Percentiles rank a stretch among this genome's conserved stretches.
Conservation (phyloP, 2,113 vertebrate species). For the Tylochromis polylepis region DNA sequence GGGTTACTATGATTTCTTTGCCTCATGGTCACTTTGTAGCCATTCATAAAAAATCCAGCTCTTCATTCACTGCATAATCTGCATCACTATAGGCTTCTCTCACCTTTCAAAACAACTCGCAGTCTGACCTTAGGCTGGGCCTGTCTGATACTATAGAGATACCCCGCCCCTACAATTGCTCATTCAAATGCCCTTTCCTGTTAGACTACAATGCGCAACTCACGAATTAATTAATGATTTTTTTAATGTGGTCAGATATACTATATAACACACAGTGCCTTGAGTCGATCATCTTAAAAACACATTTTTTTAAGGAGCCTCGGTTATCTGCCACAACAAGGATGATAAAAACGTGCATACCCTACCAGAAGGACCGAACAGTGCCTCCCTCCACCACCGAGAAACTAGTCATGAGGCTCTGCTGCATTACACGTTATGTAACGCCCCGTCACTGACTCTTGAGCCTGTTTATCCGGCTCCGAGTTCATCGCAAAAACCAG, state of each 20-base stretch:
- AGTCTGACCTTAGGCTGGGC: slow-evolving; percentile 26
- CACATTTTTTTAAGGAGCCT: not conserved
- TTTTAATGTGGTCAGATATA: not conserved
- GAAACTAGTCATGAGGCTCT: slow-evolving; percentile 58
- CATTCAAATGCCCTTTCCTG: slow-evolving; percentile 16
- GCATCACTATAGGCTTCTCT: not conserved
- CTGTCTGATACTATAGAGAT: slow-evolving; percentile 2
- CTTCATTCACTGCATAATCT: slow-evolving; percentile 15
- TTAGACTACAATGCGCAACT: slow-evolving; percentile 42
- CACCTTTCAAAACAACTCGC: not conserved
- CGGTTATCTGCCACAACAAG: not conserved
- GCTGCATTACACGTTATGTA: slow-evolving; percentile 71
- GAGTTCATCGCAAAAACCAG: not conserved
- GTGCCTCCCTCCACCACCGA: slow-evolving; percentile 44
- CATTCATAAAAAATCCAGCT: slow-evolving; percentile 51
- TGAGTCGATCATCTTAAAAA: not conserved
- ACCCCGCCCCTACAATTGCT: slow-evolving; percentile 8
- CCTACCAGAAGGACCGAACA: slow-evolving; percentile 52
- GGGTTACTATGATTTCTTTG: not conserved
- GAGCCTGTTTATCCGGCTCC: slow-evolving; percentile 44
- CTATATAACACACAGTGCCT: not conserved
- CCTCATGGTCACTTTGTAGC: not conserved
- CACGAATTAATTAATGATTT: not conserved
- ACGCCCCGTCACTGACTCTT: slow-evolving; percentile 54
- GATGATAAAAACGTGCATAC: slow-evolving; percentile 22